phyloP scores from a whole-genome alignment of 2,888 invertebrate species.

The Acrobasis consociella region DNA sequence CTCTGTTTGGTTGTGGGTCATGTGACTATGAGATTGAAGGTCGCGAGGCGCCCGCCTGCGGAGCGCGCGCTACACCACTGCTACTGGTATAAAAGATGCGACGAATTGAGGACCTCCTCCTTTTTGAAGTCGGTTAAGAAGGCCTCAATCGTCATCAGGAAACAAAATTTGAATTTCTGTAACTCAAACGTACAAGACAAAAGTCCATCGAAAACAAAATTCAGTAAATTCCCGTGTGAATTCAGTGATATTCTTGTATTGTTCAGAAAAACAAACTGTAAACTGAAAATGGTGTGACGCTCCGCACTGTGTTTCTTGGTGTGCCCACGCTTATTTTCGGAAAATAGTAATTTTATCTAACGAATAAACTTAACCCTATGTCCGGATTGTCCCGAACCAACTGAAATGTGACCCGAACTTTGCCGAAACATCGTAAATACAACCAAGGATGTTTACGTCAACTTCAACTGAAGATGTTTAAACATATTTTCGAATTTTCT shows the following conservation, averaged over 20 bases:
- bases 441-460: slow-evolving; percentile 75
- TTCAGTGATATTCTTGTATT: slow-evolving; percentile 34
- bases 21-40: slow-evolving; percentile 89
- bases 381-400: slow-evolving; percentile 65
- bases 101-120: no score
- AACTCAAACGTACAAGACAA: slow-evolving; percentile 3
- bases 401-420: slow-evolving; percentile 66
- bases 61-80: slow-evolving; percentile 49
- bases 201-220: slow-evolving; percentile 8
- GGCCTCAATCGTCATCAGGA: slow-evolving; percentile 36
- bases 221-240: slow-evolving; percentile 15
- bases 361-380: slow-evolving; percentile 79
- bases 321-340: slow-evolving; percentile 64
- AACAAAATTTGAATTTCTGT: slow-evolving; percentile 12
- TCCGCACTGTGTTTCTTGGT: slow-evolving; percentile 46
- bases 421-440: slow-evolving; percentile 69
- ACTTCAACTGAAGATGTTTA: slow-evolving; percentile 69
- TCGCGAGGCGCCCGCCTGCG: slow-evolving; percentile 66
- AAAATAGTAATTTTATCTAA: slow-evolving; percentile 74
- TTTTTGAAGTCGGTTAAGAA: neutral
- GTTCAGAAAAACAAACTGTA: slow-evolving; percentile 33
- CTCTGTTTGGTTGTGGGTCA: slow-evolving; percentile 86
- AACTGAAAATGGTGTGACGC: slow-evolving; percentile 47
- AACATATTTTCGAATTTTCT: slow-evolving; percentile 67
- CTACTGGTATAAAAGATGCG: slow-evolving; percentile 26